Evolutionary conservation across 2,888 invertebrate genomes (phyloP).

Genomic region (Aphodius granarius): DNA sequence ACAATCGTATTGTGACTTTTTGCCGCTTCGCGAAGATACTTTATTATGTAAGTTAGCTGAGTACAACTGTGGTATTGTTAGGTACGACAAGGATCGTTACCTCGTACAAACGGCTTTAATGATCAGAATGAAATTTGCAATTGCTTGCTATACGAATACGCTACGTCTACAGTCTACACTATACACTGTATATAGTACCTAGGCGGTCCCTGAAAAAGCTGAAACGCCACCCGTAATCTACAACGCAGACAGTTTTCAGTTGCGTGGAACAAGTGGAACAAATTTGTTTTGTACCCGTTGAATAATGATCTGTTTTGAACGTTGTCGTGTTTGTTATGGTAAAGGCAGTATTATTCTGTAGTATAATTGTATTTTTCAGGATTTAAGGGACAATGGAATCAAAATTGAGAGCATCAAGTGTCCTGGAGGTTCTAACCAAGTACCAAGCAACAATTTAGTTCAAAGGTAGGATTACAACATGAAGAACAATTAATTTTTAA

Average conservation of each 20-base stretch:
- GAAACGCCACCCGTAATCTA: background rate
- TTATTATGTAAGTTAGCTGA: background rate
- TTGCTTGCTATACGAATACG: background rate
- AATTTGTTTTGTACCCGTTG: background rate
- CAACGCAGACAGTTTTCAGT: background rate
- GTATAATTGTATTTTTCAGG: background rate
- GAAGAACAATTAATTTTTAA: too few relatives aligned
- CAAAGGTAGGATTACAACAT: constrained; percentile 6
- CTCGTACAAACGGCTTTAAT: background rate
- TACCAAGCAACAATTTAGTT: background rate
- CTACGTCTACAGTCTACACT: background rate
- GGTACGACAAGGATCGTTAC: background rate
- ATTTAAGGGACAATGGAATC: background rate
- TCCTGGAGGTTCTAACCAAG: constrained; percentile 11
- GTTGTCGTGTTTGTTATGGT: background rate
- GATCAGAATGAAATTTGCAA: background rate
- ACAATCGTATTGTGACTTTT: background rate
- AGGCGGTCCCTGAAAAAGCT: background rate
- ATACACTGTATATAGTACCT: background rate
- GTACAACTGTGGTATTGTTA: background rate
- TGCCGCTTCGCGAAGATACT: background rate
- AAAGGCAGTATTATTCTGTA: background rate
- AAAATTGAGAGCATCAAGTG: constrained; percentile 5
- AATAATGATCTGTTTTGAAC: background rate
- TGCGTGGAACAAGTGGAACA: background rate